A percentile compares a stretch with the other conserved stretches of the same genome.
phyloP scores from a whole-genome alignment of 2,797 vertebrate species.

The Linurgus olivaceus region DNA sequence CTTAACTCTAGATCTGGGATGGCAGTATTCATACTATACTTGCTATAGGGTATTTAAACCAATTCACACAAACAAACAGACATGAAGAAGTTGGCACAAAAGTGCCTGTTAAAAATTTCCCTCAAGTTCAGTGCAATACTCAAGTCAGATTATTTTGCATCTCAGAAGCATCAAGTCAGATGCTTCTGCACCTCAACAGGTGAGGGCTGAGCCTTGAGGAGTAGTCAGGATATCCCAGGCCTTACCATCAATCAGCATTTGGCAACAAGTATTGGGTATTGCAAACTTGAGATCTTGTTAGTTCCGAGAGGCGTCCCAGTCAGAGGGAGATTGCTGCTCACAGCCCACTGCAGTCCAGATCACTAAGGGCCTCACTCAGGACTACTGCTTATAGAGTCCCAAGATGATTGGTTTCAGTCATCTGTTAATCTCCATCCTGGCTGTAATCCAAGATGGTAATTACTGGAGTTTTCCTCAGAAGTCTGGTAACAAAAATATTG shows the following conservation, averaged over 20 bases:
- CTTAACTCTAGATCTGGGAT: background rate
- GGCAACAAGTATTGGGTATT: background rate
- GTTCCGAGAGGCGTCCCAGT: background rate
- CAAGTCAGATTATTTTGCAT: background rate
- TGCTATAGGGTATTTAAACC: background rate
- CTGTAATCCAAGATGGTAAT: background rate
- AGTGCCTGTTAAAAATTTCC: background rate
- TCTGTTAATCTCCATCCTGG: background rate
- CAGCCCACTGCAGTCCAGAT: background rate
- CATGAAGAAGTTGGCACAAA: background rate
- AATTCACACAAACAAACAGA: background rate
- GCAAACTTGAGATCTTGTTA: background rate
- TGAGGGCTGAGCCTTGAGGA: background rate
- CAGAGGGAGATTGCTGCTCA: background rate
- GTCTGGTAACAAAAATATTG: background rate
- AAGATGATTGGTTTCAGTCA: background rate
- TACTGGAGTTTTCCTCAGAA: background rate
- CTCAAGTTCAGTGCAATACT: background rate
- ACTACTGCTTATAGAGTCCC: background rate
- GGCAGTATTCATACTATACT: background rate
- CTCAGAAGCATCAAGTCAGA: background rate
- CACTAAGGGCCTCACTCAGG: background rate
- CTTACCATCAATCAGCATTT: background rate
- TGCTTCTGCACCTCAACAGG: background rate
- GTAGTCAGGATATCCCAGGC: background rate